Conservation (phyloP, 2,797 vertebrate species). For the Alectoris magna region DNA sequence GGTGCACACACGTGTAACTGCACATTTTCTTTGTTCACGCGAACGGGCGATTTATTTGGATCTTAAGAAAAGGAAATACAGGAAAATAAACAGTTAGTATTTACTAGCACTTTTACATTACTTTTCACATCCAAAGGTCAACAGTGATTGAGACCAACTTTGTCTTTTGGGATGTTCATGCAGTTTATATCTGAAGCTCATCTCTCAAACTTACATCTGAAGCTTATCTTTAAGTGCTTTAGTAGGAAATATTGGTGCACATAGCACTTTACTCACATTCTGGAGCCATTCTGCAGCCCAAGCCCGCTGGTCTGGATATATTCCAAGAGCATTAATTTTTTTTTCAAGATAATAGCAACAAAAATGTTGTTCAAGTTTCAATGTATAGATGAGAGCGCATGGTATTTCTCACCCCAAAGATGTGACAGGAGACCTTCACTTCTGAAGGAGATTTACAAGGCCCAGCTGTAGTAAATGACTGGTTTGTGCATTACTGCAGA, state of each 20-base stretch:
- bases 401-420: not conserved
- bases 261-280: not conserved
- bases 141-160: not conserved
- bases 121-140: not conserved
- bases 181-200: not conserved
- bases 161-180: not conserved
- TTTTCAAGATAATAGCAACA: not conserved
- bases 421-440: not conserved
- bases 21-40: not conserved
- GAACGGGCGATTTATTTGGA: not conserved
- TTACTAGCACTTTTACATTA: not conserved
- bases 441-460: not conserved
- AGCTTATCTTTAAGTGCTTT: not conserved
- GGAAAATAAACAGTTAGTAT: not conserved
- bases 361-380: not conserved
- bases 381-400: not conserved
- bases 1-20: not conserved
- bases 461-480: not conserved
- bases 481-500: not conserved
- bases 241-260: not conserved
- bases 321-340: not conserved
- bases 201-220: not conserved
- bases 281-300: not conserved
- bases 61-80: not conserved
- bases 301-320: not conserved